phyloP scores from a whole-genome alignment of 30 jellyfish, hydroid and myxozoan species.

The Nemopilema nomurai region DNA sequence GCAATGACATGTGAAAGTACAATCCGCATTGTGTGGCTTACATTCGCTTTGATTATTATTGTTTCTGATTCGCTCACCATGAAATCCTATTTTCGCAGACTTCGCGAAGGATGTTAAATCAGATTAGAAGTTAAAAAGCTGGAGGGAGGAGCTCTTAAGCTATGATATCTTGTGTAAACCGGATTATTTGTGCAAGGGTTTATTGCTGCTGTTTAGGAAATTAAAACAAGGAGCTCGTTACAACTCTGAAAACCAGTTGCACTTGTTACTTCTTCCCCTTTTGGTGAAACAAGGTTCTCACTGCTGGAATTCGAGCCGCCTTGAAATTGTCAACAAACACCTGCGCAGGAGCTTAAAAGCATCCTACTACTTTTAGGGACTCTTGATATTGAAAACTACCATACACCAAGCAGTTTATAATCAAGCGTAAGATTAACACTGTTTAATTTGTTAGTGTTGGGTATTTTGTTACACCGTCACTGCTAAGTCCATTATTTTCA shows the following conservation, averaged over 20 bases:
- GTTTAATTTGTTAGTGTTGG: too few species aligned
- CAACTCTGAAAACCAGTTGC: neutral
- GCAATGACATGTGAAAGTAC: slow-evolving; percentile 75
- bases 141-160: slow-evolving; percentile 83
- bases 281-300: too few species aligned
- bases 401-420: too few species aligned
- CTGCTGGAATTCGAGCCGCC: neutral
- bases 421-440: too few species aligned
- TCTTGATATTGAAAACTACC: neutral
- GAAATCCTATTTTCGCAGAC: slow-evolving; percentile 69
- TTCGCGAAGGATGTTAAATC: slow-evolving; percentile 57
- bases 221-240: neutral
- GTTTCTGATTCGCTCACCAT: slow-evolving; percentile 48
- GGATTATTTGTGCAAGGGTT: slow-evolving; percentile 50
- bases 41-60: slow-evolving; percentile 44
- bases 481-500: too few species aligned
- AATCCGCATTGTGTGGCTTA: slow-evolving; percentile 55
- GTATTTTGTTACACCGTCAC: too few species aligned
- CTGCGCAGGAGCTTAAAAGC: neutral
- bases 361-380: neutral
- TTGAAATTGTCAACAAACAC: neutral
- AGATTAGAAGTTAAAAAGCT: slow-evolving; percentile 64
- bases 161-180: slow-evolving; percentile 68
- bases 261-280: neutral
- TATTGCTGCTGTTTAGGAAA: slow-evolving; percentile 4